A percentile compares a stretch with the other conserved stretches of the same genome.
Evolutionary conservation across 2,888 invertebrate genomes (phyloP).

Genomic region (Apotomis betuletana): DNA sequence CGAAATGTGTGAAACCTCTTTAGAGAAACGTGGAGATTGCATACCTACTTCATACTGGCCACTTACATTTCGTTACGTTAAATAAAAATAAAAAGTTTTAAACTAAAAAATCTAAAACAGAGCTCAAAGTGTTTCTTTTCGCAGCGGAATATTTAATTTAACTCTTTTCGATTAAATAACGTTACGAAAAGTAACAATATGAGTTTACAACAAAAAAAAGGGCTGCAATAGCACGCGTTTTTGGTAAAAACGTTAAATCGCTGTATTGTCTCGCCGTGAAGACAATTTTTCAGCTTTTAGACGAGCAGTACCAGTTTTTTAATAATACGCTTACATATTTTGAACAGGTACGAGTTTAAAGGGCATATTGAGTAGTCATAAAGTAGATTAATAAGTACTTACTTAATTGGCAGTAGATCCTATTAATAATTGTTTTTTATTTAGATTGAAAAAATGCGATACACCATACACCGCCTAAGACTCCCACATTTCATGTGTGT

Average conservation of each 20-base stretch:
- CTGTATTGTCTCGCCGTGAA: constrained; percentile 17
- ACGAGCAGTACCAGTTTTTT: constrained; percentile 5
- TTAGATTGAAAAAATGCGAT: constrained; percentile 16
- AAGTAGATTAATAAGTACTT: constrained; percentile 13
- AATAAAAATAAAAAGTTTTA: not conserved
- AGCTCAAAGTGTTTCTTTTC: too few species aligned
- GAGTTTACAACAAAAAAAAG: too few species aligned
- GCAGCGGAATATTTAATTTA: too few species aligned
- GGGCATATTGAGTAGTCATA: constrained; percentile 7
- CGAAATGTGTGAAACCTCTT: constrained; percentile 9
- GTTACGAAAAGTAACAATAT: too few species aligned
- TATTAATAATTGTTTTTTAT: constrained; percentile 14
- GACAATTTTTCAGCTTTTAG: constrained; percentile 1
- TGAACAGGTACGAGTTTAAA: constrained; percentile 10
- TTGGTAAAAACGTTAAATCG: constrained; percentile 7
- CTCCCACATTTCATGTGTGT: constrained; percentile 11
- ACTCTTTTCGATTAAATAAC: too few species aligned
- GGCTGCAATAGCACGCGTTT: not conserved
- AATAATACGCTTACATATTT: constrained; percentile 15
- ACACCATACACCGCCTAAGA: constrained; percentile 4
- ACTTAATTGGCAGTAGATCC: not conserved
- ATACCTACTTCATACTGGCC: constrained; percentile 1
- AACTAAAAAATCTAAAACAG: too few species aligned
- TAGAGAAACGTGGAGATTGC: not conserved
- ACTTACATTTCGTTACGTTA: constrained; percentile 2